Base-by-base conservation (phyloP, 53 echinoderm and acorn worm species). In the Zoroaster sp. region DNA sequence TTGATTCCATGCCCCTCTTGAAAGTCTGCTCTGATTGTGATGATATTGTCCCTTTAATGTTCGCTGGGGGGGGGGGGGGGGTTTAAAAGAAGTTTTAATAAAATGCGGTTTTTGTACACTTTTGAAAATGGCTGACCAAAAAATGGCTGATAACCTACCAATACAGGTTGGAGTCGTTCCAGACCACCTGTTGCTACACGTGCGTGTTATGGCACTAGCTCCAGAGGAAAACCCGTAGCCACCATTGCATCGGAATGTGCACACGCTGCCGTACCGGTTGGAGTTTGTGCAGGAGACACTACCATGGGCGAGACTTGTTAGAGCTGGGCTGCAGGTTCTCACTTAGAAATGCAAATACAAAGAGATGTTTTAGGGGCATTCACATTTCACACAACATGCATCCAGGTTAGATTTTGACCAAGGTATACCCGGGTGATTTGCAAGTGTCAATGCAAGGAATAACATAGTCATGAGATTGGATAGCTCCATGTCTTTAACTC, bases 111-210 rank as follows among this genome's bases (percentile, higher is more conserved):
- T 35, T 34, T 6, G 35, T 69, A 20, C 28, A 7, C 35, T 69
- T 1, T 15, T 35, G 10, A 35, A 35, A n/a, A 41, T 17, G 39
- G 40, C 8, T 20, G 20, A 9, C 7, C 38, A 73, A 39, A 10
- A 25, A 42, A 74, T 18, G 28, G 13, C 28, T 4, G 18, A 74
- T 74, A 18, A 20, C 30, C 13, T 59, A 94, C 94, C 94, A 89
- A 32, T 39, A 59, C 94, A 94, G 13, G 66, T 82, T 34, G 92
- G 81, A 14, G 73, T 44, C 1, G 94, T 39, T 51, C 92, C 94
- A 43, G 89, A 89, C 94, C 94, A 94, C 30, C 78, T 40, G 75
- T n/a, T 45, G 17, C 75, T 37, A 31, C 91, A 91, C 33, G 87
- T 91, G 32, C 80, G 51, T 37, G 79, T 47, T 21, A 32, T 41